Percentiles rank a stretch among this genome's conserved stretches.
phyloP scores from a whole-genome alignment of 2,113 vertebrate species.

The Chloroceryle aenea region DNA sequence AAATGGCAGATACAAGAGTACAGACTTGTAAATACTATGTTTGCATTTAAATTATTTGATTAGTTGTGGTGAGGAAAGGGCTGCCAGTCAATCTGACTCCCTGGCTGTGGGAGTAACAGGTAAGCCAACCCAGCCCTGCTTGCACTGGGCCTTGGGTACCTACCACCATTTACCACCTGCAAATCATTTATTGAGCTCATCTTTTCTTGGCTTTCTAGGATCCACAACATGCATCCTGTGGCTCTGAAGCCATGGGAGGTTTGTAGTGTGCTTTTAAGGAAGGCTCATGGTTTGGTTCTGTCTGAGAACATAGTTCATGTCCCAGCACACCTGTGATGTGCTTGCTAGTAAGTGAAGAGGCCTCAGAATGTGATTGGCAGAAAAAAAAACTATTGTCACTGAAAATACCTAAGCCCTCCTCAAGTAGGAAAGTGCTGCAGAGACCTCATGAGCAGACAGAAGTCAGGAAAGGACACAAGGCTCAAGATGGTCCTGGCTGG shows the following conservation, averaged over 20 bases:
- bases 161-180: not conserved
- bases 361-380: not conserved
- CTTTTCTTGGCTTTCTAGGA: not conserved
- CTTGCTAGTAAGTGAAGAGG: not conserved
- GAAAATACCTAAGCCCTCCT: not conserved
- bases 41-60: not conserved
- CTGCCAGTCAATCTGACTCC: not conserved
- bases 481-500: not conserved
- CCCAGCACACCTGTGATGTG: not conserved
- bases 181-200: not conserved
- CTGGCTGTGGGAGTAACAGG: not conserved
- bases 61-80: not conserved
- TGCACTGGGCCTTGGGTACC: not conserved
- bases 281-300: not conserved
- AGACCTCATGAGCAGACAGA: not conserved
- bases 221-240: accelerated
- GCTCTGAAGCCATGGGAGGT: not conserved
- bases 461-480: not conserved
- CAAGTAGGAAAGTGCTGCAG: not conserved
- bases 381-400: not conserved
- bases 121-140: not conserved
- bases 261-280: accelerated
- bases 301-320: not conserved
- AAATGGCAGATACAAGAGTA: not conserved
- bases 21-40: not conserved